These are phyloP conservation scores for Mixornis gularis DNA, from an alignment of 2,113 vertebrate genomes.

Conservation along the genomic window DNA sequence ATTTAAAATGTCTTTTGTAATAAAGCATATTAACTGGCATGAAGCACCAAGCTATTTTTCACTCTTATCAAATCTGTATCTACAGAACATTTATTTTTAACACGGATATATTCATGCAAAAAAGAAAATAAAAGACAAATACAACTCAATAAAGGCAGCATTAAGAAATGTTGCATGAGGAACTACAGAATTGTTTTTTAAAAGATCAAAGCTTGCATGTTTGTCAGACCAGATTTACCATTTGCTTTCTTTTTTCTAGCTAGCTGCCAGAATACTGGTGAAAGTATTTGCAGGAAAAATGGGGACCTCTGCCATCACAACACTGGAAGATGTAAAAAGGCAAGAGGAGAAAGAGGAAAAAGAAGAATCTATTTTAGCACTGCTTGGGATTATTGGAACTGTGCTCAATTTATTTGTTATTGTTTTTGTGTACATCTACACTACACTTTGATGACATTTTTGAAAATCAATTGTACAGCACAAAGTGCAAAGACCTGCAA, in stretches of 20 bases:
- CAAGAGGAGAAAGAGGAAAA: slow-evolving; percentile 87
- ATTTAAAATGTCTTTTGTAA: background rate
- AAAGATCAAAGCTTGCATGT: background rate
- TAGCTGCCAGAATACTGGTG: slow-evolving; percentile 74
- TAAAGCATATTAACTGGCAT: background rate
- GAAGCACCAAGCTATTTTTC: background rate
- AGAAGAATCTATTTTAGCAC: slow-evolving; percentile 86
- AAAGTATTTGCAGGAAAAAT: slow-evolving; percentile 77
- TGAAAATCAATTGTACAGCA: background rate
- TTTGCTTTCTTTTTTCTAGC: slow-evolving; percentile 71
- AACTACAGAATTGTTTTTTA: background rate
- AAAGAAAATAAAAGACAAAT: background rate
- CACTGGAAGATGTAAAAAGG: slow-evolving; percentile 80
- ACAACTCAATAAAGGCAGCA: background rate
- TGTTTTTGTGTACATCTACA: slow-evolving; percentile 89
- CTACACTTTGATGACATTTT: slow-evolving; percentile 77
- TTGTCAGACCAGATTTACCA: slow-evolving; percentile 28
- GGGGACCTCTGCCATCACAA: slow-evolving; percentile 82
- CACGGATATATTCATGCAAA: background rate
- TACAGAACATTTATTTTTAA: background rate
- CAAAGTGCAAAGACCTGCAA: slow-evolving; percentile 1
- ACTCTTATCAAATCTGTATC: background rate
- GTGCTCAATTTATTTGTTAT: slow-evolving; percentile 89
- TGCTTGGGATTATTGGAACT: slow-evolving; percentile 86
- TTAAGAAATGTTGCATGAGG: background rate